Evolutionary conservation across 64 coral and sea anemone species (phyloP).

Genomic region (Pocillopora verrucosa): DNA sequence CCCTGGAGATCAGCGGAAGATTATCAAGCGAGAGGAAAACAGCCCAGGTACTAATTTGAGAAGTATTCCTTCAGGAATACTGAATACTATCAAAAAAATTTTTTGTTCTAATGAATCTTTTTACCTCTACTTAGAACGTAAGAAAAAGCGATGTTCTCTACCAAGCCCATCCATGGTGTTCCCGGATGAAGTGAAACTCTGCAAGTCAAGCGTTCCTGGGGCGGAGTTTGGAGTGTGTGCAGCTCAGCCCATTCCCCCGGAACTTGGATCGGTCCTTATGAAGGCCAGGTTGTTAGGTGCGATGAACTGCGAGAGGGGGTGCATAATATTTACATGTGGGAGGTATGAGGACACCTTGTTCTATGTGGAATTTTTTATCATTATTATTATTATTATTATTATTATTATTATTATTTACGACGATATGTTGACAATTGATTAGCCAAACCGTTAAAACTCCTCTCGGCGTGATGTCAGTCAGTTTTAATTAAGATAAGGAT

Average conservation of each 20-base stretch:
- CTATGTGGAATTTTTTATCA: too few species aligned
- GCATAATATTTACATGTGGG: slow-evolving; percentile 94
- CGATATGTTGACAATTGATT: too few species aligned
- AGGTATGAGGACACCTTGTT: slow-evolving; percentile 33
- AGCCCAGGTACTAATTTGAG: not conserved
- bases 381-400: too few species aligned
- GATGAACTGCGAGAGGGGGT: slow-evolving; percentile 72
- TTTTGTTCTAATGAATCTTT: not conserved
- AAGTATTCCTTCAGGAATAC: not conserved
- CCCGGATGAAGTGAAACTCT: slow-evolving; percentile 85
- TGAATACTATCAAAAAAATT: too few species aligned
- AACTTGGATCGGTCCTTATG: slow-evolving; percentile 96
- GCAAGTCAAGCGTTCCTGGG: slow-evolving; percentile 83
- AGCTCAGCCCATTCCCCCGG: slow-evolving; percentile 84
- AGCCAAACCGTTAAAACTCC: too few species aligned
- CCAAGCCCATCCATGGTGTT: slow-evolving; percentile 76
- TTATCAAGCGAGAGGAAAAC: not conserved
- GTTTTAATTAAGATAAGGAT: too few species aligned
- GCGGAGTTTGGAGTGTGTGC: slow-evolving; percentile 83
- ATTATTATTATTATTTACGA: too few species aligned
- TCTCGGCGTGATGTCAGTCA: too few species aligned
- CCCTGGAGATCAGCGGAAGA: slow-evolving; percentile 1
- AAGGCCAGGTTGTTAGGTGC: slow-evolving; percentile 74
- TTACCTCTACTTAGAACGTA: slow-evolving; percentile 18
- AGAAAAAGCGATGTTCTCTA: slow-evolving; percentile 56